Conservation (phyloP, 2,113 vertebrate genomes). For the Alexandromys fortis region DNA sequence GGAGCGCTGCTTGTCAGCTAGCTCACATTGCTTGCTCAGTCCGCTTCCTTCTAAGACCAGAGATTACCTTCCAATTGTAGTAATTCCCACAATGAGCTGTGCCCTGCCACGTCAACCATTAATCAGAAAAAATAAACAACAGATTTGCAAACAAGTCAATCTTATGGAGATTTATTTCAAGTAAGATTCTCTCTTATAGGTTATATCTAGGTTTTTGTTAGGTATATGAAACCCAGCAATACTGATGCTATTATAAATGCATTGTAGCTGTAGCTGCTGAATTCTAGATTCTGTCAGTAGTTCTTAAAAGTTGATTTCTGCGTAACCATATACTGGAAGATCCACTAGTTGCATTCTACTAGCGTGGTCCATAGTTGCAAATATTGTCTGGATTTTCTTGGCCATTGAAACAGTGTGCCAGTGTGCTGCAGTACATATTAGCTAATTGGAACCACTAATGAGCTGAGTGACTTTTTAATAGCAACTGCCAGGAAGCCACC, state of each 20-base stretch:
- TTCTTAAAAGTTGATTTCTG: background rate
- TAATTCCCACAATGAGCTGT: too few relatives aligned
- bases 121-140: background rate
- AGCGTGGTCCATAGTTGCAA: background rate
- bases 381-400: background rate
- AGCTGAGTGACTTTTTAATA: constrained; percentile 65
- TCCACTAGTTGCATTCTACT: background rate
- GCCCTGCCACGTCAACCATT: background rate
- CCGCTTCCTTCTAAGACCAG: too few relatives aligned
- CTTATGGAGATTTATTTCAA: background rate
- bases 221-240: background rate
- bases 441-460: constrained; percentile 63
- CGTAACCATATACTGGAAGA: background rate
- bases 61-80: too few relatives aligned
- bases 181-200: too few relatives aligned
- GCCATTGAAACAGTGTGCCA: background rate
- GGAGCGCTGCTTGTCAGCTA: background rate
- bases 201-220: too few relatives aligned
- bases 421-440: background rate
- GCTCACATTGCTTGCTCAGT: background rate
- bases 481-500: constrained; percentile 42
- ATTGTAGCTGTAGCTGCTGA: background rate
- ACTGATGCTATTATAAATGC: background rate
- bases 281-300: background rate
- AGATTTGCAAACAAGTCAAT: background rate